A percentile compares a stretch with the other conserved stretches of the same genome.
These are phyloP conservation scores for Lacanobia wlatinum DNA, from an alignment of 2,888 invertebrate species.

Conservation along the genomic window DNA sequence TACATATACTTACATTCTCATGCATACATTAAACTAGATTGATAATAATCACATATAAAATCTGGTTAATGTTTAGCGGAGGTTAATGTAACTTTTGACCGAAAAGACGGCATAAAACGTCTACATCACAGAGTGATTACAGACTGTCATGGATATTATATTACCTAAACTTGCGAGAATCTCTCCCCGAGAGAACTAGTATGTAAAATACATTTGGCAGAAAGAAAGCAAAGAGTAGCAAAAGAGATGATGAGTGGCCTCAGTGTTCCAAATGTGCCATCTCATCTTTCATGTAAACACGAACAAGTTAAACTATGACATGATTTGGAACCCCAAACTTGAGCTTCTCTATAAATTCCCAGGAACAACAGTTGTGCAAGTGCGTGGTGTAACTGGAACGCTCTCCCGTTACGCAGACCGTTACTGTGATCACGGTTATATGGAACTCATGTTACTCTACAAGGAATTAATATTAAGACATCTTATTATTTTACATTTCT, in stretches of 20 bases:
- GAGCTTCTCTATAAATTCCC: conserved; percentile 47
- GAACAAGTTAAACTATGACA: conserved; percentile 1
- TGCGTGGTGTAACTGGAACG: conserved; percentile 71
- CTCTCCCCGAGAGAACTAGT: background rate
- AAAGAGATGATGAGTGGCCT: background rate
- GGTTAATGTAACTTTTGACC: background rate
- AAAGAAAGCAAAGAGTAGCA: background rate
- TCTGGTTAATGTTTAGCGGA: background rate
- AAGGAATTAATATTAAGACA: conserved; percentile 53
- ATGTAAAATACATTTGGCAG: background rate
- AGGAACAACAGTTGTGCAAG: conserved; percentile 67
- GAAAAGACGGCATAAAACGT: background rate
- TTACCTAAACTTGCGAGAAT: background rate
- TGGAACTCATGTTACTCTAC: conserved; percentile 67
- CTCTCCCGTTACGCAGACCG: conserved; percentile 81
- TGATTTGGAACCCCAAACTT: conserved; percentile 16
- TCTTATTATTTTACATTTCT: background rate
- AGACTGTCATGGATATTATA: background rate
- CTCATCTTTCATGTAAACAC: background rate
- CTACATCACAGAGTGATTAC: background rate
- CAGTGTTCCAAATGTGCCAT: no score
- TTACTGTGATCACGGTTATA: conserved; percentile 77
- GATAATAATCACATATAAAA: background rate
- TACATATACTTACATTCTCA: no score
- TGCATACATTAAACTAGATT: conserved; percentile 6